Base-by-base conservation (phyloP, 2,797 vertebrate species). In the Erpetoichthys calabaricus region DNA sequence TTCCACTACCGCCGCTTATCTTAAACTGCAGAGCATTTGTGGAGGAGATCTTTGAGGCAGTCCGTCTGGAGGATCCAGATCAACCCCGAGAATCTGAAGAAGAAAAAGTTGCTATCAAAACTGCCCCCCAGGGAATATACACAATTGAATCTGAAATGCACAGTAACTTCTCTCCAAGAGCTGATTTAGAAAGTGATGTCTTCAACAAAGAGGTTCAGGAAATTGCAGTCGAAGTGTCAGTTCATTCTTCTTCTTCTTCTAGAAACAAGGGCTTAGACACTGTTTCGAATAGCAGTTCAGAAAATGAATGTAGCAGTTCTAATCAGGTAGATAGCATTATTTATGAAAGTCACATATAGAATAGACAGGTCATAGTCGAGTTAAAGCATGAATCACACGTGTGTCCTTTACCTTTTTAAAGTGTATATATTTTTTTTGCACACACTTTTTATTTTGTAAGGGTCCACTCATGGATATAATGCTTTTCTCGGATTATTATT, bases 1-100 rank as follows among this genome's bases (percentile, higher is more conserved):
- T 98, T 55, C 94, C 94, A 1, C 85, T 97, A 5, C 94, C 94
- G 0, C 94, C 94, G 0, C 84, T 91, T 55, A 92, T 98, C 74
- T 76, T 91, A 0, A 90, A 88, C 78, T 98, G 94, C 70, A 79
- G 85, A 43, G 76, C 76, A 0, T 79, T 76, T 2, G 75, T 75
- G 58, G 91, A 89, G 59, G 89, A 92, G 57, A 82, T 82, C 66
- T 84, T 73, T 3, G 72, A 83, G 62, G 77, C 79, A 0, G 83
- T 78, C 44, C 62, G 74, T 1, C 68, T 83, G 1, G 74, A 78
- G 0, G 80, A 86, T 55, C 77, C 70, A 0, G 80, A 82, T 3
- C 75, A 76, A 7, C 60, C 57, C 4, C 60, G 64, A 0, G 77
- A 78, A 51, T 72, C 69, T 47, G 68, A 63, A 45, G 69, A 79